Percentiles rank a stretch among this genome's conserved stretches.
Evolutionary conservation across 1,140 invertebrate species (phyloP).

Genomic region (Drosophila subpulchrella): DNA sequence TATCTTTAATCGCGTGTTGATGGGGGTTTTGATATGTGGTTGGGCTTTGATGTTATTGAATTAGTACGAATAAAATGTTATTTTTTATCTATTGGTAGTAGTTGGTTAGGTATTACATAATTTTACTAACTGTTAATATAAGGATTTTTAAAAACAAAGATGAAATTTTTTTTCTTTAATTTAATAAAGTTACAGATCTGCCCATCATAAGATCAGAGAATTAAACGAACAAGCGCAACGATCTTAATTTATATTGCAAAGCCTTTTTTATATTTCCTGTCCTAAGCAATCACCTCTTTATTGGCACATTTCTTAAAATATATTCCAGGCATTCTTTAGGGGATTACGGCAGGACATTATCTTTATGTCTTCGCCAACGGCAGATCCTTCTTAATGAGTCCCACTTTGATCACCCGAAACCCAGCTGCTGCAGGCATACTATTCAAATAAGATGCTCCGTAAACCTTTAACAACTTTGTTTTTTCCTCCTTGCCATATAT

Average conservation of each 20-base stretch:
- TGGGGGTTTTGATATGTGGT: neutral
- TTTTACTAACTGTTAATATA: neutral
- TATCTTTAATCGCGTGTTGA: conserved; percentile 29
- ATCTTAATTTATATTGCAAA: conserved; percentile 5
- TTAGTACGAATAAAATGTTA: neutral
- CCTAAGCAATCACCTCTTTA: conserved; percentile 5
- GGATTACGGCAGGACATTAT: conserved; percentile 32
- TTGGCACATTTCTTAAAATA: conserved; percentile 8
- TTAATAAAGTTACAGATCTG: neutral
- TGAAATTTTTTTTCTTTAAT: too few relatives aligned
- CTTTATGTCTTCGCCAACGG: conserved; percentile 10
- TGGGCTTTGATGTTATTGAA: neutral
- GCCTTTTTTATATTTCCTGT: conserved; percentile 20
- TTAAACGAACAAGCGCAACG: too few relatives aligned
- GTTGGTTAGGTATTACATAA: neutral
- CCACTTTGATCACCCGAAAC: conserved; percentile 16
- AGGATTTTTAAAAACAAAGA: too few relatives aligned
- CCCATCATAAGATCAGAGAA: neutral
- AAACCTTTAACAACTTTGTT: conserved; percentile 60
- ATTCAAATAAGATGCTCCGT: conserved; percentile 30
- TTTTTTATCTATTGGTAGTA: neutral
- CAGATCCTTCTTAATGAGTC: conserved; percentile 31
- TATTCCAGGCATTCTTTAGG: conserved; percentile 7
- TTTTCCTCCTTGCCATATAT: conserved; percentile 19
- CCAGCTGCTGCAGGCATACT: conserved; percentile 12